These are phyloP conservation scores for Patiria miniata DNA, from an alignment of 35 echinoderm and acorn worm species.

Conservation along the genomic window DNA sequence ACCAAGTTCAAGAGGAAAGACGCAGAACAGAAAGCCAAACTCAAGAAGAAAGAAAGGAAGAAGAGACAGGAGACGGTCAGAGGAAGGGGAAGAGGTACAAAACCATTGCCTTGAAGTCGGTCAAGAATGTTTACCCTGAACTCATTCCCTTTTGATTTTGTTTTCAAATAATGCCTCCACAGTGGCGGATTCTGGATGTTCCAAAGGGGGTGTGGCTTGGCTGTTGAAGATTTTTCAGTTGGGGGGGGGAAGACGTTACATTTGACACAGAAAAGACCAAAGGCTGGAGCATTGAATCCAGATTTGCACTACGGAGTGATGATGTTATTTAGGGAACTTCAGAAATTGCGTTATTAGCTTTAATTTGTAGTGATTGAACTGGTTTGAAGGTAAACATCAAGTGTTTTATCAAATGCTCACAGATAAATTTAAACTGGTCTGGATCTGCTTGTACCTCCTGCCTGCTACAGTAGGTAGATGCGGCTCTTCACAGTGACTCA, in stretches of 20 bases:
- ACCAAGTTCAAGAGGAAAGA: not conserved
- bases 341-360: too few relatives aligned
- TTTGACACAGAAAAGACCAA: too few relatives aligned
- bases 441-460: not conserved
- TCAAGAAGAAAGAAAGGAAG: not conserved
- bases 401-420: not conserved
- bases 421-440: not conserved
- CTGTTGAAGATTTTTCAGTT: not conserved
- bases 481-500: not conserved
- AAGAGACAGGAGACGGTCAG: not conserved
- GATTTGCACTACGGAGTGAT: too few relatives aligned
- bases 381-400: too few relatives aligned
- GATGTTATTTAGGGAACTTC: too few relatives aligned
- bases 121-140: not conserved
- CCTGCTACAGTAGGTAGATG: too few relatives aligned
- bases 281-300: too few relatives aligned
- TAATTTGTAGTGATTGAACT: too few relatives aligned
- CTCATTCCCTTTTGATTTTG: not conserved
- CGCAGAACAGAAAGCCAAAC: not conserved
- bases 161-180: not conserved
- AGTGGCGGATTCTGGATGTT: not conserved
- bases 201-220: not conserved
- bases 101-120: not conserved
- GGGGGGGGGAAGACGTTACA: too few relatives aligned
- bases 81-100: conserved; percentile 10